A percentile compares a stretch with the other conserved stretches of the same genome.
Evolutionary conservation across 2,113 vertebrate species (phyloP).

Genomic region (Oceanodroma tethys): DNA sequence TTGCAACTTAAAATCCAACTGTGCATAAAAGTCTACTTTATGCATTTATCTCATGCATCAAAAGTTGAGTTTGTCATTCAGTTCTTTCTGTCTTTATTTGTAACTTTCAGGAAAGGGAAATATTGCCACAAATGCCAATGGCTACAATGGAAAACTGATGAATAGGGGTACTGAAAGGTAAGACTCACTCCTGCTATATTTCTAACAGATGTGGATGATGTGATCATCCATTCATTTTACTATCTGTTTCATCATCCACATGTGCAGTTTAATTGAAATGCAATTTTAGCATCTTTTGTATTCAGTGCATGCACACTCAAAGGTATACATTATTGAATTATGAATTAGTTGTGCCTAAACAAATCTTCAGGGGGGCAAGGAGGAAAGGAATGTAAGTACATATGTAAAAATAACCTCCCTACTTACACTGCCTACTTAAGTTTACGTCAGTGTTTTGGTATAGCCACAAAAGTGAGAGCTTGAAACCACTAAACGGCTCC

Average conservation of each 20-base stretch:
- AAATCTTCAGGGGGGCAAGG: background rate
- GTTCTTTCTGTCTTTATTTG: background rate
- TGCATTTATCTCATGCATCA: background rate
- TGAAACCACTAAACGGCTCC: background rate
- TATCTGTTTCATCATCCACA: conserved; percentile 4
- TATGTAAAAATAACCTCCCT: background rate
- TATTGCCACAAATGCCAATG: background rate
- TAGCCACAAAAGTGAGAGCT: background rate
- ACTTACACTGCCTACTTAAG: background rate
- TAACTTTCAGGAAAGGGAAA: background rate
- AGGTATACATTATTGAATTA: background rate
- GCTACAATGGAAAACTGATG: background rate
- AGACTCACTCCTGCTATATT: background rate
- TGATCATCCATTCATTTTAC: conserved; percentile 7
- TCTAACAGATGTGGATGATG: background rate
- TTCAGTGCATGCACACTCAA: background rate
- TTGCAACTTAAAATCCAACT: background rate
- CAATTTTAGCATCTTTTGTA: conserved; percentile 9
- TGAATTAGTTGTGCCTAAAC: conserved; percentile 4
- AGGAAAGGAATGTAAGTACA: background rate
- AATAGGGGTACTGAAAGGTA: background rate
- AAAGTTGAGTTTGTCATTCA: background rate
- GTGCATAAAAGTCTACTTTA: background rate
- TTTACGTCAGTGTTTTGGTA: background rate
- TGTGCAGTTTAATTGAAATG: conserved; percentile 23